Evolutionary conservation across 37 sponge, comb jelly and placozoan genomes (phyloP).

Genomic region (Beroe forskalii): DNA sequence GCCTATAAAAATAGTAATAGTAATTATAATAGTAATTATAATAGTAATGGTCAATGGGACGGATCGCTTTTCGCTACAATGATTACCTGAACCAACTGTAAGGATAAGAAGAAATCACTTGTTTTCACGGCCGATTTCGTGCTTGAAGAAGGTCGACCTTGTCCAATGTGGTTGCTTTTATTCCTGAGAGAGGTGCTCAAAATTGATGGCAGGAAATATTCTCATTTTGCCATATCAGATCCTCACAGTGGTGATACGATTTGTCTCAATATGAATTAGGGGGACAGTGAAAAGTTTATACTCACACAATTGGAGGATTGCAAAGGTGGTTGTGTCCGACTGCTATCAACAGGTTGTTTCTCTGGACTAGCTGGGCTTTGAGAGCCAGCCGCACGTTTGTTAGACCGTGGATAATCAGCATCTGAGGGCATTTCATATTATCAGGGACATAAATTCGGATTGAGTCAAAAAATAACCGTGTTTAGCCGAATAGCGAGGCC

Average conservation of each 20-base stretch:
- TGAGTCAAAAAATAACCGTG: too few relatives aligned
- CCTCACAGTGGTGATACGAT: too few relatives aligned
- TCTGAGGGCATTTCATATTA: too few relatives aligned
- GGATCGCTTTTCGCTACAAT: too few relatives aligned
- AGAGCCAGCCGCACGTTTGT: slow-evolving; percentile 34
- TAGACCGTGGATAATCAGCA: slow-evolving; percentile 57
- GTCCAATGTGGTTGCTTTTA: neutral
- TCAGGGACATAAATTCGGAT: too few relatives aligned
- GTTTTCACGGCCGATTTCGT: slow-evolving; percentile 10
- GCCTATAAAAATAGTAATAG: too few relatives aligned
- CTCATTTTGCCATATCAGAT: too few relatives aligned
- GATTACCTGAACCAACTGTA: slow-evolving; percentile 25
- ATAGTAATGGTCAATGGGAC: too few relatives aligned
- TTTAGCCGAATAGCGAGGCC: too few relatives aligned
- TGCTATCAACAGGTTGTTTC: slow-evolving; percentile 57
- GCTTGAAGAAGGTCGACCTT: slow-evolving; percentile 3
- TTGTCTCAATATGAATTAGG: too few relatives aligned
- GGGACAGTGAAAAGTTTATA: neutral
- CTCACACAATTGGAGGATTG: neutral
- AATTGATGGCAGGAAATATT: too few relatives aligned
- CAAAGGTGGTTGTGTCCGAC: slow-evolving; percentile 34
- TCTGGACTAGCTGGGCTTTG: slow-evolving; percentile 52
- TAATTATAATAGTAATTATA: too few relatives aligned
- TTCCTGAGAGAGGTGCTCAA: neutral
- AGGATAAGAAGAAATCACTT: slow-evolving; percentile 33